phyloP scores from a whole-genome alignment of 2,888 invertebrate genomes.

The Troides oblongomaculatus region DNA sequence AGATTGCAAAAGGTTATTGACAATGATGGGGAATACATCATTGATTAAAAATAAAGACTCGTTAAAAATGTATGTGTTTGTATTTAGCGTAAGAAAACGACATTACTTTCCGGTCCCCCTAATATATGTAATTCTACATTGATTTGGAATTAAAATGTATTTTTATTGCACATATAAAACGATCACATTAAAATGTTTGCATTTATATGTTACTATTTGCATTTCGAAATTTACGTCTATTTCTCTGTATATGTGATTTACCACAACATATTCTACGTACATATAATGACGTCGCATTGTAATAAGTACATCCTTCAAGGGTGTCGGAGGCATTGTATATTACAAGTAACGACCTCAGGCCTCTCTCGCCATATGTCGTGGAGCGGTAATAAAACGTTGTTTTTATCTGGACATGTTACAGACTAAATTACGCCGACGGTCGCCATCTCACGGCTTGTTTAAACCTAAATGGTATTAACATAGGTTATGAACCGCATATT shows the following conservation, averaged over 20 bases:
- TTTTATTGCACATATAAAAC: neutral
- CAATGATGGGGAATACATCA: no score
- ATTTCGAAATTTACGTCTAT: neutral
- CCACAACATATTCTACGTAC: neutral
- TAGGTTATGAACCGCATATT: slow-evolving; percentile 15
- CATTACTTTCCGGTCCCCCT: no score
- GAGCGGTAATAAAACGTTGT: slow-evolving; percentile 15
- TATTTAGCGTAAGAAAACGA: no score
- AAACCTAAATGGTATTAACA: slow-evolving; percentile 28
- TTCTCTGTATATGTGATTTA: neutral
- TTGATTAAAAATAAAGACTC: no score
- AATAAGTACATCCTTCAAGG: neutral
- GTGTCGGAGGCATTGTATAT: slow-evolving; percentile 7
- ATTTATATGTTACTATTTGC: neutral
- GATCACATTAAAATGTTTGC: neutral
- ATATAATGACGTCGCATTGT: neutral
- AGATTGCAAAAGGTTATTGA: no score
- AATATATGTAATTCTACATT: neutral
- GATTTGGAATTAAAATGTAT: neutral
- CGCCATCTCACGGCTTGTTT: slow-evolving; percentile 10
- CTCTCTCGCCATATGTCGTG: slow-evolving; percentile 14
- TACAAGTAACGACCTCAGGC: slow-evolving; percentile 6
- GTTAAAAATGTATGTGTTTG: no score
- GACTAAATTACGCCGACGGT: slow-evolving; percentile 19
- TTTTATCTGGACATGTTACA: slow-evolving; percentile 26